Evolutionary conservation across 1,140 invertebrate genomes (phyloP).

Genomic region (Cyrtorhinus lividipennis): DNA sequence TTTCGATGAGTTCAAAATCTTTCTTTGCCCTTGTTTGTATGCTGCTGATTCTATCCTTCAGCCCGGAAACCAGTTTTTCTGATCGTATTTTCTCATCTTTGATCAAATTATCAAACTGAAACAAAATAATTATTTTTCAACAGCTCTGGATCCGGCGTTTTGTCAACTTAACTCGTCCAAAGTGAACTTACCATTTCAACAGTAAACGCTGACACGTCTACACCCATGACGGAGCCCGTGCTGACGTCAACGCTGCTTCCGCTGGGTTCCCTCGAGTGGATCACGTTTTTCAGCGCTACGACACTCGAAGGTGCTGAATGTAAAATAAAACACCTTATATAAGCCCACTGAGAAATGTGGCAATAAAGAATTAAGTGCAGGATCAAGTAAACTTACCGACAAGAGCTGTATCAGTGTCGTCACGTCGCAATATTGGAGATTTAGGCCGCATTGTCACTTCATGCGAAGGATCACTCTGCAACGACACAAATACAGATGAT

Average conservation of each 20-base stretch:
- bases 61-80: conserved; percentile 8
- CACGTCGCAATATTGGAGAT: too few species aligned
- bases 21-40: conserved; percentile 15
- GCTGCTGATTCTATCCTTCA: conserved; percentile 17
- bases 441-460: too few species aligned
- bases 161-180: too few species aligned
- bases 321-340: too few species aligned
- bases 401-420: too few species aligned
- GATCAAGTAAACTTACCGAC: too few species aligned
- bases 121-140: conserved; percentile 10
- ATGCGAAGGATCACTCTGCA: too few species aligned
- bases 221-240: neutral
- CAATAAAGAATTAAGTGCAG: too few species aligned
- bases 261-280: neutral
- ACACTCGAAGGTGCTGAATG: too few species aligned
- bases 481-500: too few species aligned
- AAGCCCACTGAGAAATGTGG: too few species aligned
- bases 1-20: conserved; percentile 16
- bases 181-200: conserved; percentile 14
- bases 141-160: too few species aligned
- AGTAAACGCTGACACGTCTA: neutral
- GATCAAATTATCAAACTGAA: conserved; percentile 18
- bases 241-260: conserved; percentile 1
- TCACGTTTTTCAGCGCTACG: neutral
- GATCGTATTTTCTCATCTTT: conserved; percentile 20